A percentile compares a stretch with the other conserved stretches of the same genome.
phyloP scores from a whole-genome alignment of 2,797 vertebrate genomes.

The Myiotriccus ornatus region DNA sequence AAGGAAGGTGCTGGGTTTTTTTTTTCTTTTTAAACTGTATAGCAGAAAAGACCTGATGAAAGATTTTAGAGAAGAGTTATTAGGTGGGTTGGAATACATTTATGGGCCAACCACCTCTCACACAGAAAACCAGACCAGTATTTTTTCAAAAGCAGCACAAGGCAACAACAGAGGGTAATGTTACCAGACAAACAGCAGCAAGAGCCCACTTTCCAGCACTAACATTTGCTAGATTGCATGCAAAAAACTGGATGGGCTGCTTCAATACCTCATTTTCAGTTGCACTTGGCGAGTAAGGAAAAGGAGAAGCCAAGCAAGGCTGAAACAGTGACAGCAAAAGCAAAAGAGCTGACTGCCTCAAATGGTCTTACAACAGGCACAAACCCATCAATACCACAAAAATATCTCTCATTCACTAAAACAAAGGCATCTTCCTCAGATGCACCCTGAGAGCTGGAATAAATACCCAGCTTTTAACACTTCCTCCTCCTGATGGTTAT shows the following conservation, averaged over 20 bases:
- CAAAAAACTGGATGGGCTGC: neutral
- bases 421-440: neutral
- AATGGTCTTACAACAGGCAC: neutral
- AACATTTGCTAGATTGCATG: conserved; percentile 4
- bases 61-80: conserved; percentile 34
- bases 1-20: neutral
- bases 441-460: neutral
- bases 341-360: neutral
- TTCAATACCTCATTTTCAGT: neutral
- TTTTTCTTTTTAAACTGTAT: neutral
- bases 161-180: conserved; percentile 41
- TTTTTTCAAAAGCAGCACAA: conserved; percentile 35
- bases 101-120: conserved; percentile 5
- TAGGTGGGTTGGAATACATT: conserved; percentile 34
- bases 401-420: neutral
- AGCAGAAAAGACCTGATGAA: conserved; percentile 32
- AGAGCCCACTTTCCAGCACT: conserved; percentile 34
- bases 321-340: neutral
- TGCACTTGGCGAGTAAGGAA: neutral
- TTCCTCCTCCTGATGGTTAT: neutral
- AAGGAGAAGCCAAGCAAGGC: neutral
- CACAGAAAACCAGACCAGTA: conserved; percentile 12
- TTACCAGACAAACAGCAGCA: conserved; percentile 36
- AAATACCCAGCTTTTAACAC: neutral
- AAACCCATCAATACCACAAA: neutral